Conservation (phyloP, 2,113 vertebrate species). For the Condylura cristata region DNA sequence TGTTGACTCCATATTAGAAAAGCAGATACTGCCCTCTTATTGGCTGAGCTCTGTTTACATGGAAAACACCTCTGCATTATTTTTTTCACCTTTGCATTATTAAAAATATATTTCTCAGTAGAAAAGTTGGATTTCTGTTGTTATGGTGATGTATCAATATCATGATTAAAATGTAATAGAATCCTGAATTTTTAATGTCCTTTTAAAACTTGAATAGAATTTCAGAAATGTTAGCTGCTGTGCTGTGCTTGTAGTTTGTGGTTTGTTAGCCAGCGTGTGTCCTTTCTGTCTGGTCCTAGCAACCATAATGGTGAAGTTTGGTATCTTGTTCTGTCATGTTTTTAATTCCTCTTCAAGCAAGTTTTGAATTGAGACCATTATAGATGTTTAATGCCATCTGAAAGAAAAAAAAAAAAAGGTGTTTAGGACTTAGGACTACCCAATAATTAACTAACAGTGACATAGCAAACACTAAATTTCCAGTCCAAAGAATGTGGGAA, state of each 20-base stretch:
- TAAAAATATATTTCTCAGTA: conserved; percentile 1
- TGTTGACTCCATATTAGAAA: not conserved
- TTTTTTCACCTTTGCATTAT: not conserved
- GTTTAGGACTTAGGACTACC: not conserved
- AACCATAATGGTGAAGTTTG: not conserved
- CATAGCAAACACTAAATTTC: not conserved
- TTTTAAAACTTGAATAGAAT: conserved; percentile 19
- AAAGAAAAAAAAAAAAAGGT: not conserved
- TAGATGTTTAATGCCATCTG: not conserved
- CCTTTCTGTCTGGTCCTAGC: not conserved
- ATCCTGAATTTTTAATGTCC: conserved; percentile 15
- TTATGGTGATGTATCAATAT: not conserved
- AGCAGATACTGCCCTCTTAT: not conserved
- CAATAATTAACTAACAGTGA: not conserved
- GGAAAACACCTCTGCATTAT: not conserved
- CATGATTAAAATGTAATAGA: conserved; percentile 4
- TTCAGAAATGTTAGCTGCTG: conserved; percentile 5
- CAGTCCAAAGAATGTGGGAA: not conserved
- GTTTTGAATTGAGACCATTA: conserved; percentile 33
- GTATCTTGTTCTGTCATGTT: not conserved
- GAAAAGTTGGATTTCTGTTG: conserved; percentile 14
- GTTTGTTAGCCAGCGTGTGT: not conserved
- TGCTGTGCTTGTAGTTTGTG: not conserved
- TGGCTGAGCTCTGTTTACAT: not conserved
- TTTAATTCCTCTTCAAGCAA: not conserved